Evolutionary conservation across 2,113 vertebrate genomes (phyloP).

Genomic region (Thermophis baileyi): DNA sequence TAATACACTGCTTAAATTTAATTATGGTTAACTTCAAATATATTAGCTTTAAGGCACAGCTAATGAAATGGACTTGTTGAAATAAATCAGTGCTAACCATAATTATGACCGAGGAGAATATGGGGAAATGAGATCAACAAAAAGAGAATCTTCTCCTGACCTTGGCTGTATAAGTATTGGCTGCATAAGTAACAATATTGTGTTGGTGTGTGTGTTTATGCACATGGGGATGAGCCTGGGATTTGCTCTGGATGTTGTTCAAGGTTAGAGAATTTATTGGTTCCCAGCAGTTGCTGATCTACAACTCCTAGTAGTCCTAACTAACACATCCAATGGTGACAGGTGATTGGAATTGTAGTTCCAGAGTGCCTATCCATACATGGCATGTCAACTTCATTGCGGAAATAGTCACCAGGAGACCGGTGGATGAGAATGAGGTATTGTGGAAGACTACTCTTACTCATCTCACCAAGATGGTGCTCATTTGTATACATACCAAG

Average conservation of each 20-base stretch:
- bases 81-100: neutral
- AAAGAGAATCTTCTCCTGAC: neutral
- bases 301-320: neutral
- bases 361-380: neutral
- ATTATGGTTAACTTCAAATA: neutral
- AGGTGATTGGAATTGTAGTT: neutral
- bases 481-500: neutral
- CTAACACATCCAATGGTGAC: neutral
- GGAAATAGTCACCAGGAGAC: neutral
- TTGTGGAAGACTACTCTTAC: neutral
- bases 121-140: neutral
- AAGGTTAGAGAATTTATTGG: neutral
- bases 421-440: neutral
- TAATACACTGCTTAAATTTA: neutral
- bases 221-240: neutral
- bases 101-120: neutral
- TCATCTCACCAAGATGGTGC: neutral
- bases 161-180: neutral
- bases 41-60: neutral
- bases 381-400: neutral
- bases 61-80: neutral
- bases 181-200: neutral
- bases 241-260: neutral
- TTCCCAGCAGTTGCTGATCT: neutral
- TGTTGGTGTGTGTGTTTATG: neutral